A percentile compares a stretch with the other conserved stretches of the same genome.
Conservation (phyloP, 2,797 vertebrate genomes). For the Oryzias dopingdopingensis region DNA sequence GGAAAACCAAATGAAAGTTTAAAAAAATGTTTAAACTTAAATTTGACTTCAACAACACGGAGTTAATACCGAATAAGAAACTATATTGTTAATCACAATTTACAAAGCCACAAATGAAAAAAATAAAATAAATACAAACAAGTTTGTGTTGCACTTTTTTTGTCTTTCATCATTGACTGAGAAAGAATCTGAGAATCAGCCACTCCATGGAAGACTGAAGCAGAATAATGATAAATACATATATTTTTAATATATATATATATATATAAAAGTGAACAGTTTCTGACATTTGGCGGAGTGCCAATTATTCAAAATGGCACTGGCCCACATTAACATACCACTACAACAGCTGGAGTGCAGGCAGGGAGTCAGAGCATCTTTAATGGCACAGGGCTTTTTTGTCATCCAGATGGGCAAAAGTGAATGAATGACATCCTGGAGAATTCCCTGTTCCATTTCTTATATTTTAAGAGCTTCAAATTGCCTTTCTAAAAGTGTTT, state of each 20-base stretch:
- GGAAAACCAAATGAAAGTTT: not conserved
- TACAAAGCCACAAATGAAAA: not conserved
- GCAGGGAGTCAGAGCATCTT: constrained; percentile 31
- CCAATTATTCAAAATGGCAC: constrained; percentile 73
- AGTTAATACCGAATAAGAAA: too few relatives aligned
- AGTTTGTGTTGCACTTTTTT: constrained; percentile 40
- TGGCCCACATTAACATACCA: constrained; percentile 71
- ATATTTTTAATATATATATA: constrained; percentile 34
- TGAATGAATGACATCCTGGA: constrained; percentile 28
- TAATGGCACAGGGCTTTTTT: constrained; percentile 46
- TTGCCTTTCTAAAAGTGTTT: constrained; percentile 7
- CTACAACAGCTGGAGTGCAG: constrained; percentile 48
- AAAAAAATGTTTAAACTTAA: not conserved
- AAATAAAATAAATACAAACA: constrained; percentile 3
- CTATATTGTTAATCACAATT: too few relatives aligned
- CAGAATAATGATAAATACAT: constrained; percentile 77
- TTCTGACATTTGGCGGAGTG: constrained; percentile 77
- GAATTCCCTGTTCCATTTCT: constrained; percentile 27
- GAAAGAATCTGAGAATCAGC: constrained; percentile 68
- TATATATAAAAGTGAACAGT: constrained; percentile 73
- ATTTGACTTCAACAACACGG: too few relatives aligned
- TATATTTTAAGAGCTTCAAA: constrained; percentile 15
- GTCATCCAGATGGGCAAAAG: constrained; percentile 36
- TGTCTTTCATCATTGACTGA: constrained; percentile 52
- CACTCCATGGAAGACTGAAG: constrained; percentile 65